These are phyloP conservation scores for Rhagonycha lutea DNA, from an alignment of 2,888 invertebrate species.

Conservation along the genomic window DNA sequence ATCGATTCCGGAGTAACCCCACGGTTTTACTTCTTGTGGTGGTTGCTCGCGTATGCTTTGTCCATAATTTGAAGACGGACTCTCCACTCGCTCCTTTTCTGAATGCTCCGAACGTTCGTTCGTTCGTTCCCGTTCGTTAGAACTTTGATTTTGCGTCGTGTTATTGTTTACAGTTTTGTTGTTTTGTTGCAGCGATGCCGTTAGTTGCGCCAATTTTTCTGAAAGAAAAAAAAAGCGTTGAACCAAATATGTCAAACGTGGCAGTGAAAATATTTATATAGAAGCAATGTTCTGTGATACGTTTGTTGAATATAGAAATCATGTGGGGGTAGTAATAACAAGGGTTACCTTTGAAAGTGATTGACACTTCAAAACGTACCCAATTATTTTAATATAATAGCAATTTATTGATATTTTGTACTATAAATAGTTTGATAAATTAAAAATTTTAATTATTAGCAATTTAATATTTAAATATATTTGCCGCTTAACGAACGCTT, in stretches of 20 bases:
- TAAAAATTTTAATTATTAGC: background rate
- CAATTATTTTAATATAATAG: background rate
- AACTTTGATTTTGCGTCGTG: conserved; percentile 31
- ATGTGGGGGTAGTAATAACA: background rate
- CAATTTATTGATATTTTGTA: background rate
- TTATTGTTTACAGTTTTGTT: conserved; percentile 42
- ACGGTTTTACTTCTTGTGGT: conserved; percentile 63
- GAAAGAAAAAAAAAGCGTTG: conserved; percentile 29
- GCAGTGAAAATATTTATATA: background rate
- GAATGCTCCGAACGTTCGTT: conserved; percentile 46
- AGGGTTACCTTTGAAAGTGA: background rate
- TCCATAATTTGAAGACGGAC: conserved; percentile 49
- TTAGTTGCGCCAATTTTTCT: conserved; percentile 44
- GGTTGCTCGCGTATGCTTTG: conserved; percentile 49
- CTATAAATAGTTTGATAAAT: background rate
- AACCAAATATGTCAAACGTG: background rate
- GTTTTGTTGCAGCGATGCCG: conserved; percentile 37
- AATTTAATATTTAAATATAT: background rate
- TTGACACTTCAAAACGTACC: background rate
- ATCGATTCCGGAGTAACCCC: conserved; percentile 76
- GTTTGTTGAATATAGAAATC: background rate
- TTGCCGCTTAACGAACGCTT: conserved; percentile 2
- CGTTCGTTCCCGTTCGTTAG: conserved; percentile 37
- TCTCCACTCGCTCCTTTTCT: conserved; percentile 22
- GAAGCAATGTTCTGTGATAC: background rate